Evolutionary conservation across 2,113 vertebrate genomes (phyloP).

Genomic region (Puma concolor): DNA sequence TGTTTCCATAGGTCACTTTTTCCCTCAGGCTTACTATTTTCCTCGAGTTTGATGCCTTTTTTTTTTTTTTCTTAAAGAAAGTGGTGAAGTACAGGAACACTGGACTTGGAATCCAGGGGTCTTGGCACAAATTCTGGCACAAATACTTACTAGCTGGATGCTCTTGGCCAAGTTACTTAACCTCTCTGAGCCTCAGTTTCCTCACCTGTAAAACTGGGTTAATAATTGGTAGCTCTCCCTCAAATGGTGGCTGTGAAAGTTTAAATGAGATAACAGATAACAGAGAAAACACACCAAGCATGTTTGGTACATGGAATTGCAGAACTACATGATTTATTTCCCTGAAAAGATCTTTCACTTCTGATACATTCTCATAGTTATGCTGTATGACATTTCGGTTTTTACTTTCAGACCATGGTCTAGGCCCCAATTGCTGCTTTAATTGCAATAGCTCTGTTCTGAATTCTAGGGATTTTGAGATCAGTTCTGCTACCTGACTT

Average conservation of each 20-base stretch:
- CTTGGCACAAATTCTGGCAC: background rate
- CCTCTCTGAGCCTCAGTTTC: background rate
- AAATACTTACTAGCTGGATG: background rate
- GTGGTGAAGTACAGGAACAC: background rate
- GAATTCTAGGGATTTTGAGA: background rate
- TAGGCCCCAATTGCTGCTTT: background rate
- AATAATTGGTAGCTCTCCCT: background rate
- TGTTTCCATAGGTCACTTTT: conserved; percentile 48
- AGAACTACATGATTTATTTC: background rate
- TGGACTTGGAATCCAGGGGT: background rate
- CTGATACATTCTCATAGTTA: background rate
- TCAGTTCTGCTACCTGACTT: background rate
- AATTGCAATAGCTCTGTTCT: background rate
- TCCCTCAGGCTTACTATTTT: conserved; percentile 25
- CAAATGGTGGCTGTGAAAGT: background rate
- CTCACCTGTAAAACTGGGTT: background rate
- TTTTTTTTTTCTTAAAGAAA: conserved; percentile 14
- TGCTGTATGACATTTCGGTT: background rate
- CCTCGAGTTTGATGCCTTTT: conserved; percentile 9
- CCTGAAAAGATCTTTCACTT: background rate
- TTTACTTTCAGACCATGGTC: background rate
- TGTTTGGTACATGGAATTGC: background rate
- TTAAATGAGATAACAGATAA: background rate
- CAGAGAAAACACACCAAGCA: background rate
- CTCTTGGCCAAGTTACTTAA: background rate